phyloP scores from a whole-genome alignment of 2,797 vertebrate species.

The Amblyraja radiata region DNA sequence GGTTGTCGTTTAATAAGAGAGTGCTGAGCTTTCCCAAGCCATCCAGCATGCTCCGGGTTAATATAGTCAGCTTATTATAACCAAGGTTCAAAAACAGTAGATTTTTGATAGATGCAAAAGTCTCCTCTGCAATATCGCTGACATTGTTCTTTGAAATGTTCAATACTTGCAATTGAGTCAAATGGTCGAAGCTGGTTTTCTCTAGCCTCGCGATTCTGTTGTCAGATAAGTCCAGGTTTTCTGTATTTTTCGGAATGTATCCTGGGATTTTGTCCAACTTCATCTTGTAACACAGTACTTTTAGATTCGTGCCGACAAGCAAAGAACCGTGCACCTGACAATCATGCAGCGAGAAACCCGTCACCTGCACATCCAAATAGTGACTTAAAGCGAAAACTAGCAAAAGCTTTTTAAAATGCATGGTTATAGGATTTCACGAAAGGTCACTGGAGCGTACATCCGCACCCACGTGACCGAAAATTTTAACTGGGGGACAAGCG shows the following conservation, averaged over 20 bases:
- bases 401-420: background rate
- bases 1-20: conserved; percentile 47
- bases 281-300: conserved; percentile 46
- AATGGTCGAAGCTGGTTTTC: conserved; percentile 47
- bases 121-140: conserved; percentile 39
- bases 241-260: conserved; percentile 50
- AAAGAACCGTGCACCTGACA: conserved; percentile 46
- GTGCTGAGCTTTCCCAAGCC: conserved; percentile 52
- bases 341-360: conserved; percentile 46
- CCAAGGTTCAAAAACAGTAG: conserved; percentile 53
- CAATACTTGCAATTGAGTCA: conserved; percentile 44
- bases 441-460: too few relatives aligned
- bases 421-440: too few relatives aligned
- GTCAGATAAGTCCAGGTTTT: conserved; percentile 46
- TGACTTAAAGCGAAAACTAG: conserved; percentile 33
- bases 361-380: conserved; percentile 38
- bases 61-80: conserved; percentile 46
- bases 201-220: conserved; percentile 52
- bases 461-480: too few relatives aligned
- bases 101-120: conserved; percentile 48
- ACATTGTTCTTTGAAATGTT: conserved; percentile 48
- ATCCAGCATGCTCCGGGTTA: conserved; percentile 48
- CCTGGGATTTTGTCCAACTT: conserved; percentile 46
- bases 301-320: background rate
- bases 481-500: too few relatives aligned